Evolutionary conservation across 2,888 invertebrate genomes (phyloP).

Genomic region (Gibbula magus): DNA sequence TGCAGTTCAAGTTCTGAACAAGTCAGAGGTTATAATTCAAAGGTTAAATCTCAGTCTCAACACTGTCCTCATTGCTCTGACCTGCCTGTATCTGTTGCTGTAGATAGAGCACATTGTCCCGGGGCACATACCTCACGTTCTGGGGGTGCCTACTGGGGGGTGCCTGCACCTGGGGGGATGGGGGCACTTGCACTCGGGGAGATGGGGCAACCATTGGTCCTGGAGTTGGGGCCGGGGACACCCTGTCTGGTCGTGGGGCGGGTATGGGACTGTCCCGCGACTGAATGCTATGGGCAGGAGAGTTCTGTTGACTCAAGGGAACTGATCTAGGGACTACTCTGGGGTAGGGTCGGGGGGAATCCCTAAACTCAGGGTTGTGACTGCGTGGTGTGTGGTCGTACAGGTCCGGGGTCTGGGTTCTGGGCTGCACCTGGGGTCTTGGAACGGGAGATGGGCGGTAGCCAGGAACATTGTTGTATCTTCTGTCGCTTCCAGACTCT

Average conservation of each 20-base stretch:
- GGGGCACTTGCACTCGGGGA: not conserved
- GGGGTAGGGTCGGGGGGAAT: not conserved
- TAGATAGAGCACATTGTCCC: constrained; percentile 11
- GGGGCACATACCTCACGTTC: not conserved
- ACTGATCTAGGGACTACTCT: not conserved
- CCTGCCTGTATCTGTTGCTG: constrained; percentile 25
- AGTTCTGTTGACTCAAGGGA: no score
- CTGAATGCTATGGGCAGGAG: not conserved
- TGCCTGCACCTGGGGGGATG: not conserved
- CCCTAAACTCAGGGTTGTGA: not conserved
- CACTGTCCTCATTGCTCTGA: constrained; percentile 24
- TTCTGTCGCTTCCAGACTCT: constrained; percentile 3
- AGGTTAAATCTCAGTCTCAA: constrained; percentile 46
- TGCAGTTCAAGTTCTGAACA: no score
- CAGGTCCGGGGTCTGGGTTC: not conserved
- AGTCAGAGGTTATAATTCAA: no score
- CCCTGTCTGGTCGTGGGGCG: not conserved
- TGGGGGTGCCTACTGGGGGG: not conserved
- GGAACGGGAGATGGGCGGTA: not conserved
- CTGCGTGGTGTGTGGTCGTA: not conserved
- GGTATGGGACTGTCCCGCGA: not conserved
- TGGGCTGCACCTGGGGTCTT: not conserved
- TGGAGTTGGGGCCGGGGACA: not conserved
- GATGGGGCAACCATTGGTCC: not conserved
- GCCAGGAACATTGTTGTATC: constrained; percentile 17